Conservation (phyloP, 2,797 vertebrate species). For the Sphaeramia orbicularis region DNA sequence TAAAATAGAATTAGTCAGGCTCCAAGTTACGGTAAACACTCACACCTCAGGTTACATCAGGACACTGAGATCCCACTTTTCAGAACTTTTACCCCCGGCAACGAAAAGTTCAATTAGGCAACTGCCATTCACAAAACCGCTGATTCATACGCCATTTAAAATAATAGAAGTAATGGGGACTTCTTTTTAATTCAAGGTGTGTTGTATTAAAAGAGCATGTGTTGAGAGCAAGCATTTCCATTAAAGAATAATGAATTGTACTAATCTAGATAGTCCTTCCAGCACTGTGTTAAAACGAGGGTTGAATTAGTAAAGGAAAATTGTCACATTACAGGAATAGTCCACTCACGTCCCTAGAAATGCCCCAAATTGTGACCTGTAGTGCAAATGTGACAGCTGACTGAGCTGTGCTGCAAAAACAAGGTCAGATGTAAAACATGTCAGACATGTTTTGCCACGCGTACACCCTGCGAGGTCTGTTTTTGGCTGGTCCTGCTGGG, state of each 20-base stretch:
- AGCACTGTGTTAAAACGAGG: constrained; percentile 30
- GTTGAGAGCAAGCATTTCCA: constrained; percentile 30
- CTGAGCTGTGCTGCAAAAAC: constrained; percentile 39
- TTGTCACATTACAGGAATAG: constrained; percentile 12
- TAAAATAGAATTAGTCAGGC: constrained; percentile 67
- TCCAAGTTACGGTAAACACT: constrained; percentile 64
- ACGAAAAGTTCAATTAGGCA: constrained; percentile 47
- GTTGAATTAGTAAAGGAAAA: constrained; percentile 24
- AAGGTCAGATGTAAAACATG: constrained; percentile 58
- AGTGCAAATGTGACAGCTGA: constrained; percentile 17
- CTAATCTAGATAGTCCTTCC: constrained; percentile 34
- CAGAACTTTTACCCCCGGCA: constrained; percentile 25
- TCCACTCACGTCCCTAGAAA: constrained; percentile 26
- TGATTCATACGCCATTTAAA: constrained; percentile 48
- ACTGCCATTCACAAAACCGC: constrained; percentile 58
- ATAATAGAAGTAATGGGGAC: constrained; percentile 29
- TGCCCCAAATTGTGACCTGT: constrained; percentile 42
- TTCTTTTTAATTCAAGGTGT: constrained; percentile 29
- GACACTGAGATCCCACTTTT: constrained; percentile 44
- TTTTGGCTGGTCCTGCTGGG: constrained; percentile 40
- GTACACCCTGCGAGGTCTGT: constrained; percentile 35
- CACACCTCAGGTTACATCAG: constrained; percentile 42
- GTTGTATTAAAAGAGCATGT: constrained; percentile 31
- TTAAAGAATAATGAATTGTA: constrained; percentile 50
- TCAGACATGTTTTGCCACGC: constrained; percentile 34